These are phyloP conservation scores for Epizoanthus rinbou DNA, from an alignment of 92 coral and sea anemone species.

Conservation along the genomic window DNA sequence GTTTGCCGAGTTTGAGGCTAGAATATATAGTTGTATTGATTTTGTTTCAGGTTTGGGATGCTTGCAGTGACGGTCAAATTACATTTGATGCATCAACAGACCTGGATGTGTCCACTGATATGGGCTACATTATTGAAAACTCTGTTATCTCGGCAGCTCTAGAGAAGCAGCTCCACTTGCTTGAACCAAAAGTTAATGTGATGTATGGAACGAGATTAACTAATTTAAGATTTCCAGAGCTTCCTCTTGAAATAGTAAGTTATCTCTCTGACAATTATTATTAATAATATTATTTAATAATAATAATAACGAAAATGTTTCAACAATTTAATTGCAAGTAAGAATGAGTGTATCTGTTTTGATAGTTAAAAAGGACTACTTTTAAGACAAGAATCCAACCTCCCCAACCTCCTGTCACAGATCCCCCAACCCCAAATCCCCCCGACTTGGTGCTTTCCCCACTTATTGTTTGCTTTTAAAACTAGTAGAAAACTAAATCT, in stretches of 20 bases:
- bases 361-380: too few species aligned
- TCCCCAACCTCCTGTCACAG: too few species aligned
- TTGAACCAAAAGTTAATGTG: conserved; percentile 78
- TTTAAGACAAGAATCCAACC: too few species aligned
- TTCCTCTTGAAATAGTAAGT: conserved; percentile 68
- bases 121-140: conserved; percentile 94
- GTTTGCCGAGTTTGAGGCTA: not conserved
- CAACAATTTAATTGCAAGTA: too few species aligned
- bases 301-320: too few species aligned
- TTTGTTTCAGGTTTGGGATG: conserved; percentile 91
- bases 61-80: conserved; percentile 95
- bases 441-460: too few species aligned
- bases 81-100: conserved; percentile 79
- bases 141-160: conserved; percentile 82
- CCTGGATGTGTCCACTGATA: conserved; percentile 61
- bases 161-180: conserved; percentile 66
- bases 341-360: too few species aligned
- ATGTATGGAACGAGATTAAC: conserved; percentile 76
- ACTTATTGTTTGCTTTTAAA: too few species aligned
- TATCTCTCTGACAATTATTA: too few species aligned
- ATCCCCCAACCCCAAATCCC: too few species aligned
- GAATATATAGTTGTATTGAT: not conserved
- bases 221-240: conserved; percentile 69
- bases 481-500: too few species aligned
- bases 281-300: too few species aligned